A percentile compares a stretch with the other conserved stretches of the same genome.
phyloP scores from a whole-genome alignment of 1,140 invertebrate genomes.

The Ooceraea biroi region DNA sequence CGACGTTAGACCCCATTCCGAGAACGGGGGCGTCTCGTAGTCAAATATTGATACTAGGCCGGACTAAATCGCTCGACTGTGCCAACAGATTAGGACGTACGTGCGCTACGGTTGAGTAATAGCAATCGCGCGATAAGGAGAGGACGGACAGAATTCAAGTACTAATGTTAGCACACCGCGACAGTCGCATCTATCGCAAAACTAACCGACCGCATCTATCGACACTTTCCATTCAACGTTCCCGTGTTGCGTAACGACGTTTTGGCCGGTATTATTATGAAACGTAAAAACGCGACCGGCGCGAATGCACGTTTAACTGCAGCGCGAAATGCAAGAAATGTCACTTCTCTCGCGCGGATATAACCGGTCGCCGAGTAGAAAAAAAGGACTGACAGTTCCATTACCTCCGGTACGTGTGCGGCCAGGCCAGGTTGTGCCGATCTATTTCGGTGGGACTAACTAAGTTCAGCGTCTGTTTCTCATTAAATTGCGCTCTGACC shows the following conservation, averaged over 20 bases:
- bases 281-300: constrained; percentile 32
- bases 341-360: constrained; percentile 54
- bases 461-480: constrained; percentile 85
- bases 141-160: constrained; percentile 43
- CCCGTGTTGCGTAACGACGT: constrained; percentile 26
- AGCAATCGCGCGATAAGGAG: constrained; percentile 59
- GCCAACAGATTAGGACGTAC: constrained; percentile 78
- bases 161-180: constrained; percentile 20
- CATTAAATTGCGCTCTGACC: constrained; percentile 85
- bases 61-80: constrained; percentile 77
- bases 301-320: constrained; percentile 36
- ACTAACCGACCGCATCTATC: background rate
- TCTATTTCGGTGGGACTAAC: constrained; percentile 84
- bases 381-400: constrained; percentile 63
- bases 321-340: constrained; percentile 61
- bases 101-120: constrained; percentile 66
- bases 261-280: constrained; percentile 35
- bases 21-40: constrained; percentile 70
- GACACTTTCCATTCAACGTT: background rate
- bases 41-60: constrained; percentile 82
- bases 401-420: constrained; percentile 66
- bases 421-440: constrained; percentile 77
- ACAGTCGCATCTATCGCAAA: constrained; percentile 18
- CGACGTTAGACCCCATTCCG: constrained; percentile 61
- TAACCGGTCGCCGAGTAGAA: constrained; percentile 57